Base-by-base conservation (phyloP, 2,797 vertebrate genomes). In the Macropodus opercularis region DNA sequence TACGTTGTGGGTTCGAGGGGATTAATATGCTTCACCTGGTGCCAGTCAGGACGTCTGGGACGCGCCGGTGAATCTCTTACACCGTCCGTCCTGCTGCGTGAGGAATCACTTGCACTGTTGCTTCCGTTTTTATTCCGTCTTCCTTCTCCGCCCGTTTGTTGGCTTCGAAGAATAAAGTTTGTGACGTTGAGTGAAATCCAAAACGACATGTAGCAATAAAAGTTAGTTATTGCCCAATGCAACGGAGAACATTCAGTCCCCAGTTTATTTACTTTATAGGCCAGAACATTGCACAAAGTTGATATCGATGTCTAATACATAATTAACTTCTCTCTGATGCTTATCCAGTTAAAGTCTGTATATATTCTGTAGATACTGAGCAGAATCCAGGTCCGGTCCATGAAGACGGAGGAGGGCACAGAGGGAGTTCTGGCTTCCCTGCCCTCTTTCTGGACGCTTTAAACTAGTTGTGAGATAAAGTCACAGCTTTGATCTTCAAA, bases 401-500 rank as follows among this genome's bases (percentile, higher is more conserved):
- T 36, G 35, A n/a, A n/a, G n/a, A n/a, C n/a, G n/a, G n/a, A n/a
- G n/a, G n/a, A n/a, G 14, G 12, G 31, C 27, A 6, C 0, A 24
- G 44, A 40, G 53, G 26, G 35, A 41, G 53, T 12, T 22, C 15
- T 39, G 46, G 70, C 52, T 52, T 59, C 22, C 14, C 21, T 63
- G 54, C 50, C 62, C 46, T 63, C 54, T 61, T 73, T 70, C 50
- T 63, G 66, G 58, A 71, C 5, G 27, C 63, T 65, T 77, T 77
- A 52, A 46, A 77, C 64, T 36, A 55, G 72, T 69, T 65, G 42
- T 62, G 51, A 75, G 71, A 80, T 81, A 73, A 79, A 78, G 65
- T 72, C 69, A 14, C 53, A 39, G 77, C 76, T 88, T 85, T 86
- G 77, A 87, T 86, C 79, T 85, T 81, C 68, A 86, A 77, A 78